These are phyloP conservation scores for Morone chrysops DNA, from an alignment of 2,113 vertebrate genomes.

Conservation along the genomic window DNA sequence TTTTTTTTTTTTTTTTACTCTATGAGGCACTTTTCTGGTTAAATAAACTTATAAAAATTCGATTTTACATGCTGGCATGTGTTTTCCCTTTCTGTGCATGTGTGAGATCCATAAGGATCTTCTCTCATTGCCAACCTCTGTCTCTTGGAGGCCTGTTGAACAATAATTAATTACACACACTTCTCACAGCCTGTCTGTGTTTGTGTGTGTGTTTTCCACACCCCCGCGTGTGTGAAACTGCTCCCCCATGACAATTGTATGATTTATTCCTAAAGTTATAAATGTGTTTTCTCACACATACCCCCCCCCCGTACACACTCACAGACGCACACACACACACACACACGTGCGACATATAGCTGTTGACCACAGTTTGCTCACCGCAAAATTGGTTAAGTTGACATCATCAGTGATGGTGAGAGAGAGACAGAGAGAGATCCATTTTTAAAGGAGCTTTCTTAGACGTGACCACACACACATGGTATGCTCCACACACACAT, in stretches of 20 bases:
- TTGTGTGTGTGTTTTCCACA: constrained; percentile 23
- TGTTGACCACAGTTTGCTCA: constrained; percentile 33
- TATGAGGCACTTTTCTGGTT: not conserved
- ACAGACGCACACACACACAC: constrained; percentile 1
- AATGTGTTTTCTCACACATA: constrained; percentile 49
- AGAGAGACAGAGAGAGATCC: constrained; percentile 25
- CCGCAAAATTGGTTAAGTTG: constrained; percentile 40
- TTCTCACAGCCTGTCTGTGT: constrained; percentile 23
- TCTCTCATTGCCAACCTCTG: constrained; percentile 13
- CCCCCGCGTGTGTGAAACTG: constrained; percentile 34
- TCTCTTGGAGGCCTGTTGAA: constrained; percentile 52
- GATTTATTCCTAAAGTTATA: constrained; percentile 58
- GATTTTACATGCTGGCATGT: constrained; percentile 17
- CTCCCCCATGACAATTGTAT: constrained; percentile 41
- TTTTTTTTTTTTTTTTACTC: not conserved
- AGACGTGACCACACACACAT: constrained; percentile 82
- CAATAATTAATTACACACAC: constrained; percentile 59
- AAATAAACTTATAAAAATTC: not conserved
- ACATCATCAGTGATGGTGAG: constrained; percentile 56
- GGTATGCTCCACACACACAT: constrained; percentile 75
- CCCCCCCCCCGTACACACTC: constrained; percentile 17
- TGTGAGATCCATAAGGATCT: constrained; percentile 26
- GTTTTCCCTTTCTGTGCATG: constrained; percentile 31
- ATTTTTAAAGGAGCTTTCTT: constrained; percentile 69
- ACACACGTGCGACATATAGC: constrained; percentile 20